Percentiles rank a stretch among this genome's conserved stretches.
phyloP scores from a whole-genome alignment of 2,888 invertebrate genomes.

The Cerastoderma edule region DNA sequence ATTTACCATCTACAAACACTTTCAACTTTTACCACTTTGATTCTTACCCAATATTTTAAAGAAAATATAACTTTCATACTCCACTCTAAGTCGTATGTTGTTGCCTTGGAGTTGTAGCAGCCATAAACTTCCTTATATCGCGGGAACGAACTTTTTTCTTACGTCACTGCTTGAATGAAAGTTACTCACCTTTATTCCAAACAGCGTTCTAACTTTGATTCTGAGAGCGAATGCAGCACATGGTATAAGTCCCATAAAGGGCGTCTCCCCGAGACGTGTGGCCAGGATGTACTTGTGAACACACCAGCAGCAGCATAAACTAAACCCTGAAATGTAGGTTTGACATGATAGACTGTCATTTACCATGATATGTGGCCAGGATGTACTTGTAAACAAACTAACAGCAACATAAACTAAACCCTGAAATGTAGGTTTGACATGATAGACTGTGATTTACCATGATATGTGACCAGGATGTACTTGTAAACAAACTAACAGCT shows the following conservation, averaged over 20 bases:
- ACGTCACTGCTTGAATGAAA: too few relatives aligned
- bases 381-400: slow-evolving; percentile 77
- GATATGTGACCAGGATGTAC: slow-evolving; percentile 72
- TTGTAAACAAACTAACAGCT: slow-evolving; percentile 77
- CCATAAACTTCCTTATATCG: too few relatives aligned
- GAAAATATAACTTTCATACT: too few relatives aligned
- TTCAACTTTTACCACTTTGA: too few relatives aligned
- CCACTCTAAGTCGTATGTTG: too few relatives aligned
- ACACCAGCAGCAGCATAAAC: slow-evolving; percentile 74
- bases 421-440: slow-evolving; percentile 62
- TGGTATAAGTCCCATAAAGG: slow-evolving; percentile 78
- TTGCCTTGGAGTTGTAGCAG: too few relatives aligned
- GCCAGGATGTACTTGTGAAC: slow-evolving; percentile 75
- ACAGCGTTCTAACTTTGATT: slow-evolving; percentile 75
- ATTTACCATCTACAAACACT: too few relatives aligned
- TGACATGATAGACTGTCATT: too few relatives aligned
- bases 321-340: slow-evolving; percentile 60
- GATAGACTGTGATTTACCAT: too few relatives aligned
- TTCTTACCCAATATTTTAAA: too few relatives aligned
- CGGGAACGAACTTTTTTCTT: too few relatives aligned
- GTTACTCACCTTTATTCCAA: slow-evolving; percentile 75
- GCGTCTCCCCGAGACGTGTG: slow-evolving; percentile 75
- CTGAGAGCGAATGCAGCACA: slow-evolving; percentile 77
- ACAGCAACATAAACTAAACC: slow-evolving; percentile 67
- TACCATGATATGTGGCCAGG: slow-evolving; percentile 73